phyloP scores from a whole-genome alignment of 2,113 vertebrate species.

The Chaenogobius annularis region DNA sequence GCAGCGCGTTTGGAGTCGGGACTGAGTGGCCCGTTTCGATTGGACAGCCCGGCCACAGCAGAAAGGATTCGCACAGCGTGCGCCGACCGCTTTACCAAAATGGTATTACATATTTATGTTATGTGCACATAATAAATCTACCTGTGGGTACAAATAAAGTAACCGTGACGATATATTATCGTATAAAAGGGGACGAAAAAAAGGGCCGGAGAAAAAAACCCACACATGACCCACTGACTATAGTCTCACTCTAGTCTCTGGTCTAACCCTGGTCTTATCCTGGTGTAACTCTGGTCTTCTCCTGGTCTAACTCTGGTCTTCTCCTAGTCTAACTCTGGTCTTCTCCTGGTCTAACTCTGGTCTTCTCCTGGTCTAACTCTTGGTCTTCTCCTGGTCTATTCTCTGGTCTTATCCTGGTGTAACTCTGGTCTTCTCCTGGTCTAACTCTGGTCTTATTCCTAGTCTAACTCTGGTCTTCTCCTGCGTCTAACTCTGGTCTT shows the following conservation, averaged over 20 bases:
- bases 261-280: no score
- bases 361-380: background rate
- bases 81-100: constrained; percentile 85
- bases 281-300: background rate
- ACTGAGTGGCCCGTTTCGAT: constrained; percentile 73
- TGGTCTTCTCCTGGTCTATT: background rate
- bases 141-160: no score
- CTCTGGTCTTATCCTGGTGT: background rate
- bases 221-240: background rate
- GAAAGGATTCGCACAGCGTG: constrained; percentile 94
- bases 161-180: no score
- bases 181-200: no score
- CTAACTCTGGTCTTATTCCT: background rate
- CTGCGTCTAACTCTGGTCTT: background rate
- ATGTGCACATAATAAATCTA: no score
- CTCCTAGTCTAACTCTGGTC: background rate
- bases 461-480: background rate
- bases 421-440: background rate
- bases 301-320: no score
- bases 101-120: constrained; percentile 72
- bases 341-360: background rate
- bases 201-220: no score
- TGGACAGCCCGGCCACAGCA: constrained; percentile 92
- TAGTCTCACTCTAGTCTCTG: no score
- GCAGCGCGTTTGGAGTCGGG: constrained; percentile 77